These are phyloP conservation scores for Sparus aurata DNA, from an alignment of 2,797 vertebrate genomes.

Conservation along the genomic window DNA sequence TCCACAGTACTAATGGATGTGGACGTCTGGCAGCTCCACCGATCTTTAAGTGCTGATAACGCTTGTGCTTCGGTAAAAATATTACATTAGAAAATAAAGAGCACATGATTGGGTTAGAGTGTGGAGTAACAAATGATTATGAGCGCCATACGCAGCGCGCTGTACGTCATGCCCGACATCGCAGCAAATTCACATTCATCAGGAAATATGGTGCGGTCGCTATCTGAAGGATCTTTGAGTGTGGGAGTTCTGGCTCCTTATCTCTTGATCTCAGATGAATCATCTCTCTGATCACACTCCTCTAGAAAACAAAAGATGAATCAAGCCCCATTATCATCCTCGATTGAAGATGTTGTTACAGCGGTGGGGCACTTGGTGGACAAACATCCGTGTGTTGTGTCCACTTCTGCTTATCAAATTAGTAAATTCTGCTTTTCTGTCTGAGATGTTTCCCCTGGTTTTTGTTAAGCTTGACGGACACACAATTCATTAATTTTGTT, in stretches of 20 bases:
- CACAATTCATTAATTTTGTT: neutral
- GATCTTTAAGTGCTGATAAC: constrained; percentile 76
- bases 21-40: constrained; percentile 74
- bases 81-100: constrained; percentile 77
- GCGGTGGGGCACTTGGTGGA: constrained; percentile 22
- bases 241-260: constrained; percentile 59
- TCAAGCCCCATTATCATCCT: constrained; percentile 55
- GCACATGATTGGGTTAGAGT: constrained; percentile 74
- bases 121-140: constrained; percentile 71
- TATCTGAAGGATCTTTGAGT: constrained; percentile 66
- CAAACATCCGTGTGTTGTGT: constrained; percentile 34
- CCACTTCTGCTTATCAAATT: constrained; percentile 52
- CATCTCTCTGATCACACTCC: constrained; percentile 32
- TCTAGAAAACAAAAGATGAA: constrained; percentile 46
- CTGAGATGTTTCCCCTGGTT: constrained; percentile 27
- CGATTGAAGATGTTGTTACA: constrained; percentile 44
- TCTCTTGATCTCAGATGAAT: constrained; percentile 65
- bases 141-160: constrained; percentile 52
- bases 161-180: constrained; percentile 59
- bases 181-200: constrained; percentile 50
- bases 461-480: constrained; percentile 10
- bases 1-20: constrained; percentile 74
- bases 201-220: constrained; percentile 41
- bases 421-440: constrained; percentile 1
- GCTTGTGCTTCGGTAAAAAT: constrained; percentile 68